These are phyloP conservation scores for Aplysina aerophoba DNA, from an alignment of 37 sponge, comb jelly and placozoan species.

Conservation along the genomic window DNA sequence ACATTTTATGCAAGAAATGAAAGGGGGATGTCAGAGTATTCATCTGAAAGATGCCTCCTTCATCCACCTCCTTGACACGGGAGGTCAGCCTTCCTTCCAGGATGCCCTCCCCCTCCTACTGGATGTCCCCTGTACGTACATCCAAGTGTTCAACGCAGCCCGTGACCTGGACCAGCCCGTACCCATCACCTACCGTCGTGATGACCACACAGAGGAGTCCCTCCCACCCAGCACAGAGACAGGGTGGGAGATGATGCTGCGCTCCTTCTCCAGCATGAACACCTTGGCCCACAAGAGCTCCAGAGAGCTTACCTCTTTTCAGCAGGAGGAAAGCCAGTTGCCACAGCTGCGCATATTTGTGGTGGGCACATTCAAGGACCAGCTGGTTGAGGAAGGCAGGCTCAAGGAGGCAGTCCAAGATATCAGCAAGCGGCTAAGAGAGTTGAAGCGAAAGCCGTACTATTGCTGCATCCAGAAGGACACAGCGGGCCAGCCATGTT, in stretches of 20 bases:
- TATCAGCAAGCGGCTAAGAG: background rate
- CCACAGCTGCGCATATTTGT: background rate
- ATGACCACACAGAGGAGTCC: background rate
- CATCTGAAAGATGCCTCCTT: background rate
- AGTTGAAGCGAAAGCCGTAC: background rate
- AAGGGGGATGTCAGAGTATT: too few species aligned
- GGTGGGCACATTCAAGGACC: constrained; percentile 17
- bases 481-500: background rate
- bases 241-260: background rate
- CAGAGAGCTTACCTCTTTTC: background rate
- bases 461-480: background rate
- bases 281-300: constrained; percentile 7
- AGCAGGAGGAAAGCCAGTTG: background rate
- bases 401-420: background rate
- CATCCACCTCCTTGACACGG: constrained; percentile 16
- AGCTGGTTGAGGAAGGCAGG: background rate
- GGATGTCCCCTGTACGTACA: constrained; percentile 1
- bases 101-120: constrained; percentile 21
- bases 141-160: constrained; percentile 9
- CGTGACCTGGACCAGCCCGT: constrained; percentile 19
- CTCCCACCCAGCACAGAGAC: constrained; percentile 2
- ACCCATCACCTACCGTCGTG: background rate
- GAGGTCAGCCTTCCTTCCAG: constrained; percentile 18
- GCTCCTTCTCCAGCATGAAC: constrained; percentile 2
- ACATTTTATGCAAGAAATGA: too few species aligned